phyloP scores from a whole-genome alignment of 2,113 vertebrate genomes.

The Taxidea taxus region DNA sequence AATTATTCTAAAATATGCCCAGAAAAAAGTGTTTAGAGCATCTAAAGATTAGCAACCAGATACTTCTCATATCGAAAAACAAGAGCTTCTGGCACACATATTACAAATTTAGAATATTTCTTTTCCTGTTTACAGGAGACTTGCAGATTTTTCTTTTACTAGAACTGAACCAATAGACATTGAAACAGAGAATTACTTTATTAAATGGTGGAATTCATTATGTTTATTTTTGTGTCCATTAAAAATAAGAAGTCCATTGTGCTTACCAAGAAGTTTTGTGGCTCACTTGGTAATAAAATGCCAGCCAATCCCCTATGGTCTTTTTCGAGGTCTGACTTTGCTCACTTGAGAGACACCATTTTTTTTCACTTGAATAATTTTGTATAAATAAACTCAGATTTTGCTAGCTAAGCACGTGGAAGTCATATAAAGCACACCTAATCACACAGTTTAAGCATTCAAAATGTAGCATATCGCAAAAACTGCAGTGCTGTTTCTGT shows the following conservation, averaged over 20 bases:
- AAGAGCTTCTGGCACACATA: not conserved
- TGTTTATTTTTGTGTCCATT: constrained; percentile 54
- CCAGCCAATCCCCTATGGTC: not conserved
- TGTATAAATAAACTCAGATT: constrained; percentile 78
- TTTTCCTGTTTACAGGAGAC: not conserved
- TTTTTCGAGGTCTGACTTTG: not conserved
- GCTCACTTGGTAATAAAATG: not conserved
- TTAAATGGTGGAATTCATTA: constrained; percentile 75
- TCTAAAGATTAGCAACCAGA: not conserved
- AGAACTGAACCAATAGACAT: constrained; percentile 46
- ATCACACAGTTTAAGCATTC: constrained; percentile 61
- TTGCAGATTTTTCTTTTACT: constrained; percentile 17
- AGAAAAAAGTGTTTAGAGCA: not conserved
- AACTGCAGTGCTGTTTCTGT: constrained; percentile 53
- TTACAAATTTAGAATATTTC: not conserved
- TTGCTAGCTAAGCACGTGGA: constrained; percentile 83
- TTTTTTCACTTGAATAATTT: constrained; percentile 63
- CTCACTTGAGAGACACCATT: constrained; percentile 45
- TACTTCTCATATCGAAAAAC: not conserved
- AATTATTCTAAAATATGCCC: constrained; percentile 14
- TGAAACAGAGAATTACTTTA: constrained; percentile 56
- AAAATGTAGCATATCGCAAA: constrained; percentile 68
- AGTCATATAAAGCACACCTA: constrained; percentile 81
- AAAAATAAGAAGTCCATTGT: not conserved
- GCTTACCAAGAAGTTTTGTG: not conserved